Conservation (phyloP, 1,140 invertebrate genomes). For the Nilaparvata lugens region DNA sequence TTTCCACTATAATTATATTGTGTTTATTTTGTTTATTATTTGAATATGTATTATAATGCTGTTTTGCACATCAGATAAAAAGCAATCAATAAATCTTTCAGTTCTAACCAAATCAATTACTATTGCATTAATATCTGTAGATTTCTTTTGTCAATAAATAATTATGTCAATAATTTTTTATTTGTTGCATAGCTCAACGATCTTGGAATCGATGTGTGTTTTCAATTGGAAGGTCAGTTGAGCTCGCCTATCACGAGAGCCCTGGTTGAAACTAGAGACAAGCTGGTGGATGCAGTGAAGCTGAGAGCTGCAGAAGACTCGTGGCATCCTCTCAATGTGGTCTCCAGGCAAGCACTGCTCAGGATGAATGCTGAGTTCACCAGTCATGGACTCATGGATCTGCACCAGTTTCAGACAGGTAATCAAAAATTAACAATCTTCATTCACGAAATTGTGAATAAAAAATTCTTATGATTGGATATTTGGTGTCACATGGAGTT, state of each 20-base stretch:
- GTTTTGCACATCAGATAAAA: no score
- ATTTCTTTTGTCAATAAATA: slow-evolving; percentile 10
- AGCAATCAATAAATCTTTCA: no score
- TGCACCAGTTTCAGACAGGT: slow-evolving; percentile 42
- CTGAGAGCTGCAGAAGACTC: slow-evolving; percentile 57
- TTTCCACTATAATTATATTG: no score
- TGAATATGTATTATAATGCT: no score
- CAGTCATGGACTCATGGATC: slow-evolving; percentile 5
- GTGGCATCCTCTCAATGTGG: slow-evolving; percentile 59
- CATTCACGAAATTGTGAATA: no score
- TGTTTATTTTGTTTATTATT: no score
- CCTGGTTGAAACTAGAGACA: slow-evolving; percentile 58
- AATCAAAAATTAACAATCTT: slow-evolving; percentile 6
- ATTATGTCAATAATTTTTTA: slow-evolving; percentile 11
- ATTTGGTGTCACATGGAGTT: no score
- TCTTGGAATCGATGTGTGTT: slow-evolving; percentile 71
- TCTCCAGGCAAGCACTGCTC: slow-evolving; percentile 37
- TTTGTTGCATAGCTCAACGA: slow-evolving; percentile 40
- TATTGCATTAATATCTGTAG: no score
- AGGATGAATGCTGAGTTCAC: slow-evolving; percentile 14
- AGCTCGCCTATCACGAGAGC: slow-evolving; percentile 51
- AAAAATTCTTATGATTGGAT: no score
- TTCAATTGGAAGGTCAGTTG: slow-evolving; percentile 72
- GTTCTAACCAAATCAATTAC: no score
- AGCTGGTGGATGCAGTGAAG: slow-evolving; percentile 64